Evolutionary conservation across 1,140 invertebrate species (phyloP).

Genomic region (Polyergus mexicanus): DNA sequence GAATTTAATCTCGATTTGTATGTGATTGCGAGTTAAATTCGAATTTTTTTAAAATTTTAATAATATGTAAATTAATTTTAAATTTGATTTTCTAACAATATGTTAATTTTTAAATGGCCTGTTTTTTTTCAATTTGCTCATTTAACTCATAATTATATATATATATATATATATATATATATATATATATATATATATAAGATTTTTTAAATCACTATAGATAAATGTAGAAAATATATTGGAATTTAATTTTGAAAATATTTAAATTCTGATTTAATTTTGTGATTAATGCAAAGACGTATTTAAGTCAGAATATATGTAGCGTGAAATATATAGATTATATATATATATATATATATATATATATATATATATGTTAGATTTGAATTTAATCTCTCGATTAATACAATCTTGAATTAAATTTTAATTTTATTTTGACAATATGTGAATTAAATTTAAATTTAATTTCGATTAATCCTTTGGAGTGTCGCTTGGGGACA

Average conservation of each 20-base stretch:
- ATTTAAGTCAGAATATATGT: too few species aligned
- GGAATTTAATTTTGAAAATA: neutral
- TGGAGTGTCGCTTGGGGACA: constrained; percentile 69
- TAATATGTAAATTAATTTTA: constrained; percentile 17
- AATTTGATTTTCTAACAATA: neutral
- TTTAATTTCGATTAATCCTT: constrained; percentile 45
- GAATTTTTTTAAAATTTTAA: constrained; percentile 19
- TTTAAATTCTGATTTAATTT: neutral
- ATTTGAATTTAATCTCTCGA: constrained; percentile 26
- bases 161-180: neutral
- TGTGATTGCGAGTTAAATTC: constrained; percentile 13
- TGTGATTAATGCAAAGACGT: too few species aligned
- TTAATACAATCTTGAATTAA: constrained; percentile 22
- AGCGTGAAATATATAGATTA: too few species aligned
- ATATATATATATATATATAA: neutral
- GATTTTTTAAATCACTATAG: neutral
- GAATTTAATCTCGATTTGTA: constrained; percentile 38
- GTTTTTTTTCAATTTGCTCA: neutral
- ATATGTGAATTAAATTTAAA: constrained; percentile 48
- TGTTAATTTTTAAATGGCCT: neutral
- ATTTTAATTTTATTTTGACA: constrained; percentile 16
- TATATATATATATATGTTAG: neutral
- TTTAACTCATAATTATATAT: neutral
- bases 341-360: too few species aligned
- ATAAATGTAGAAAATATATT: neutral